These are phyloP conservation scores for Delphinapterus leucas DNA, from an alignment of 2,113 vertebrate genomes.

Conservation along the genomic window DNA sequence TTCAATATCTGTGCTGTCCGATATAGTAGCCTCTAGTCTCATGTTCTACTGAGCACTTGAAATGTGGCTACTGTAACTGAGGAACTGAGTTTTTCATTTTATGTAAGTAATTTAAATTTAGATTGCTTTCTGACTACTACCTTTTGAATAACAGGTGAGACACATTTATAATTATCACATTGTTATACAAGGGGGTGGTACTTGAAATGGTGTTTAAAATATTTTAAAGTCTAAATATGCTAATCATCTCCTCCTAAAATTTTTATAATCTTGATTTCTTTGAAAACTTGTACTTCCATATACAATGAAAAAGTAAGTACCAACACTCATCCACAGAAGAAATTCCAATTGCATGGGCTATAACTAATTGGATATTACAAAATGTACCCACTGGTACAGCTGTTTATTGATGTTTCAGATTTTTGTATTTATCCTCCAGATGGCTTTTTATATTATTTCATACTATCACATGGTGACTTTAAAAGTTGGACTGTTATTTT, in stretches of 20 bases:
- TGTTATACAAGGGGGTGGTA: background rate
- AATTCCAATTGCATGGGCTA: background rate
- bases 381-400: background rate
- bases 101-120: background rate
- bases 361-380: background rate
- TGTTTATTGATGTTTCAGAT: background rate
- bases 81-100: background rate
- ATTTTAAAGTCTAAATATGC: background rate
- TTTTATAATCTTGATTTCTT: background rate
- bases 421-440: background rate
- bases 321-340: background rate
- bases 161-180: background rate
- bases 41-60: background rate
- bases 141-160: background rate
- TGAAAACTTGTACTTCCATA: background rate
- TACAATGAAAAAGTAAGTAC: background rate
- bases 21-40: background rate
- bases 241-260: background rate
- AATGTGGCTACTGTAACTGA: background rate
- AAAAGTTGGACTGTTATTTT: background rate
- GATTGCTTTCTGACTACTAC: background rate
- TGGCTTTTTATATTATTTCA: background rate
- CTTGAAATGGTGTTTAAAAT: slow-evolving; percentile 14
- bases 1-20: background rate
- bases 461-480: background rate